These are phyloP conservation scores for Carcinoscorpius rotundicauda DNA, from an alignment of 1,140 invertebrate genomes.

Conservation along the genomic window DNA sequence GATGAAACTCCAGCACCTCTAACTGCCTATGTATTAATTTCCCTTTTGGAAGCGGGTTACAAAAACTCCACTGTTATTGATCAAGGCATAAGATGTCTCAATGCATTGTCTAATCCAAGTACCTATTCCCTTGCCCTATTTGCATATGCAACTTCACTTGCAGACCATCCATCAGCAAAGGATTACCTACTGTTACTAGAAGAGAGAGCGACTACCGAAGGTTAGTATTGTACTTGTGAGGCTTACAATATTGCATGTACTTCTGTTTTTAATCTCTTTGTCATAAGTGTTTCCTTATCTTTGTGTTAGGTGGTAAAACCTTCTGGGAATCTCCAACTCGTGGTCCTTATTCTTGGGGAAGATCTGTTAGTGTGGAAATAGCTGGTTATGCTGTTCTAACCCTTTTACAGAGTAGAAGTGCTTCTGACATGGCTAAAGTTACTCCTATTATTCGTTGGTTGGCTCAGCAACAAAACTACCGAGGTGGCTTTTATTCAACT, in stretches of 20 bases:
- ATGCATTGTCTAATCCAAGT: background rate
- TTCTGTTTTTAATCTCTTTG: background rate
- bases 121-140: background rate
- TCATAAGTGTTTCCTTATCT: background rate
- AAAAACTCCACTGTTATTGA: background rate
- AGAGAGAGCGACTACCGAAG: background rate
- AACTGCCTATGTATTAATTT: conserved; percentile 29
- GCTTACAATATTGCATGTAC: background rate
- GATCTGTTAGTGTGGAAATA: conserved; percentile 48
- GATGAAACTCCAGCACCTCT: conserved; percentile 44
- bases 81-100: background rate
- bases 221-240: background rate
- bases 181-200: background rate
- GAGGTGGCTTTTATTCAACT: conserved; percentile 62
- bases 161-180: background rate
- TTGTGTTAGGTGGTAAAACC: conserved; percentile 4
- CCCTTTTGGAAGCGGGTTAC: background rate
- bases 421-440: conserved; percentile 38
- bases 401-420: conserved; percentile 43
- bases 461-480: conserved; percentile 54
- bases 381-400: conserved; percentile 58
- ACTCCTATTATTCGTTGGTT: conserved; percentile 54
- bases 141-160: background rate
- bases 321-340: conserved; percentile 23
- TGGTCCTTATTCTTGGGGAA: background rate